Evolutionary conservation across 2,888 invertebrate genomes (phyloP).

Genomic region (Chaetogeoica ovagalla): DNA sequence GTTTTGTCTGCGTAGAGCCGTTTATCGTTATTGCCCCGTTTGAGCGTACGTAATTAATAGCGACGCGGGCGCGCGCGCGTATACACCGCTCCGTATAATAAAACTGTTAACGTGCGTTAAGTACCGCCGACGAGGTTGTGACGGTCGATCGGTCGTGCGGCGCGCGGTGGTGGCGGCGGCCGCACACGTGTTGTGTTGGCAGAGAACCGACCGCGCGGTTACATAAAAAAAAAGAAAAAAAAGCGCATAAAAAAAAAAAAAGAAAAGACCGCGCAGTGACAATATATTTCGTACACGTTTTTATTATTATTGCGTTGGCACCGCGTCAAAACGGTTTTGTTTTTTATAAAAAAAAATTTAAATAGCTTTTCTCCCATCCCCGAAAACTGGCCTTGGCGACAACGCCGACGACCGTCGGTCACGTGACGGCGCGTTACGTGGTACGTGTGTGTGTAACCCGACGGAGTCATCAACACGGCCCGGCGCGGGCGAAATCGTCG

Average conservation of each 20-base stretch:
- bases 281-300: constrained; percentile 7
- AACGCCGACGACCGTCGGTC: background rate
- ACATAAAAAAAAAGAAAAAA: background rate
- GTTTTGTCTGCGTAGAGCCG: background rate
- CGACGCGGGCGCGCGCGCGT: constrained; percentile 13
- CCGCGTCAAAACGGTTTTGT: background rate
- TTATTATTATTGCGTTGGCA: constrained; percentile 14
- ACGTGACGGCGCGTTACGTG: too few relatives aligned
- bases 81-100: constrained; percentile 28
- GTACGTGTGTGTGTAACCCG: too few relatives aligned
- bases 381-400: background rate
- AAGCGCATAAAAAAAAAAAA: background rate
- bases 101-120: constrained; percentile 46
- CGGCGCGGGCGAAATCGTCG: too few relatives aligned
- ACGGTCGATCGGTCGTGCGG: too few relatives aligned
- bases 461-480: too few relatives aligned
- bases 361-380: background rate
- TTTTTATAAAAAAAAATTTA: too few relatives aligned
- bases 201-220: background rate
- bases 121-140: background rate
- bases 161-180: background rate
- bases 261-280: background rate
- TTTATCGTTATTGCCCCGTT: constrained; percentile 29
- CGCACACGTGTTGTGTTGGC: constrained; percentile 11
- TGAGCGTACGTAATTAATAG: constrained; percentile 43